Evolutionary conservation across 2,113 vertebrate species (phyloP).

Genomic region (Desmodus rotundus): DNA sequence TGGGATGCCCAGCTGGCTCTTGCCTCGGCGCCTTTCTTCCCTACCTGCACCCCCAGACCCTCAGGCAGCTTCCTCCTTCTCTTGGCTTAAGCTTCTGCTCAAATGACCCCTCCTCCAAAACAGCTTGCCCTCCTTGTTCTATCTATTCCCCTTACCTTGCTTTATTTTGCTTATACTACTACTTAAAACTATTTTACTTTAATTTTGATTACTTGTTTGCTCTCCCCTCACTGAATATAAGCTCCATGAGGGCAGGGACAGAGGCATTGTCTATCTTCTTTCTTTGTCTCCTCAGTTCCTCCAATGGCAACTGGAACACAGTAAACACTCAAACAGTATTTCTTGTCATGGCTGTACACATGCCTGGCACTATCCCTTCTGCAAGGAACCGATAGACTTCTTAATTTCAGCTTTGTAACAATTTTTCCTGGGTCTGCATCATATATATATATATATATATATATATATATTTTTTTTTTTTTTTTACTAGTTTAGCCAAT

Average conservation of each 20-base stretch:
- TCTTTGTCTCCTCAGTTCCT: not conserved
- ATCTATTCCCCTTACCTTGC: not conserved
- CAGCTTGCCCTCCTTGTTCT: not conserved
- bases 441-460: no score
- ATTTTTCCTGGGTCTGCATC: not conserved
- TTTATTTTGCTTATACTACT: not conserved
- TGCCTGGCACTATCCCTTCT: not conserved
- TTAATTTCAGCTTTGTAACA: not conserved
- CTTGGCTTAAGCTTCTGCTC: not conserved
- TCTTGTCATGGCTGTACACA: not conserved
- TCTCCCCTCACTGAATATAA: not conserved
- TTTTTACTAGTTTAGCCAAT: constrained; percentile 11
- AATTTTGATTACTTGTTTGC: not conserved
- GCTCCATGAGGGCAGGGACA: not conserved
- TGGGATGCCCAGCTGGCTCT: not conserved
- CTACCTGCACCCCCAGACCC: not conserved
- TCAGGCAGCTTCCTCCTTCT: not conserved
- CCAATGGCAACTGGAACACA: not conserved
- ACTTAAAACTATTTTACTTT: not conserved
- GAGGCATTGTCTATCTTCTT: not conserved
- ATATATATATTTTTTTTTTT: no score
- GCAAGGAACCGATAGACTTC: not conserved
- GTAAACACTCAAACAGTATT: not conserved
- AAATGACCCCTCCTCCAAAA: not conserved
- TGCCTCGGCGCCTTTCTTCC: not conserved